These are phyloP conservation scores for Neosilurus mollespiculum DNA, from an alignment of 2,797 vertebrate species.

Conservation along the genomic window DNA sequence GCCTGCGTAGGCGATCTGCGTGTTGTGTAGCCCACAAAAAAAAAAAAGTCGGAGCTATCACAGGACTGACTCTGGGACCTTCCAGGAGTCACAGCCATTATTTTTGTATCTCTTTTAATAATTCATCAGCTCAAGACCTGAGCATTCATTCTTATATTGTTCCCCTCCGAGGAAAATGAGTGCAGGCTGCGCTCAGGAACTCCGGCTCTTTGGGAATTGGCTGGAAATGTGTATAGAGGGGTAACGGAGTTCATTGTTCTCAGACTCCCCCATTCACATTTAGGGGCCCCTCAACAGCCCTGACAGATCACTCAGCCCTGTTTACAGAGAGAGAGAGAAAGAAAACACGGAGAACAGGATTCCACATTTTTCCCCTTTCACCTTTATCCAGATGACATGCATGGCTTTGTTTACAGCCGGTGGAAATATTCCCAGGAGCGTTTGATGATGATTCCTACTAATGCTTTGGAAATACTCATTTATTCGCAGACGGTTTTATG, in stretches of 20 bases:
- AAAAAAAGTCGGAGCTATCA: not conserved
- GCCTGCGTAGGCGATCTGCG: not conserved
- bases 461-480: slow-evolving; percentile 34
- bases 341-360: slow-evolving; percentile 45
- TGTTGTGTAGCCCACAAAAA: not conserved
- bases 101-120: slow-evolving; percentile 25
- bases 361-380: not conserved
- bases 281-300: slow-evolving; percentile 55
- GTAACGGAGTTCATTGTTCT: slow-evolving; percentile 61
- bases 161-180: slow-evolving; percentile 48
- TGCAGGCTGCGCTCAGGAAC: slow-evolving; percentile 41
- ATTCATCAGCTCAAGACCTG: slow-evolving; percentile 38
- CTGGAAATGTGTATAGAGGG: slow-evolving; percentile 44
- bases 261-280: slow-evolving; percentile 53
- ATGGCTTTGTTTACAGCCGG: slow-evolving; percentile 28
- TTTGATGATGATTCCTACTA: slow-evolving; percentile 18
- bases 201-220: slow-evolving; percentile 56
- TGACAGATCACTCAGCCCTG: slow-evolving; percentile 57
- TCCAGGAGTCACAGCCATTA: slow-evolving; percentile 4
- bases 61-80: slow-evolving; percentile 3
- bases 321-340: slow-evolving; percentile 46
- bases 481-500: slow-evolving; percentile 41
- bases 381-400: slow-evolving; percentile 36
- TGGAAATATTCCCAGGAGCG: slow-evolving; percentile 44
- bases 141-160: slow-evolving; percentile 46